A percentile compares a stretch with the other conserved stretches of the same genome.
phyloP scores from a whole-genome alignment of 2,113 vertebrate species.

The Pachyramphus minor region DNA sequence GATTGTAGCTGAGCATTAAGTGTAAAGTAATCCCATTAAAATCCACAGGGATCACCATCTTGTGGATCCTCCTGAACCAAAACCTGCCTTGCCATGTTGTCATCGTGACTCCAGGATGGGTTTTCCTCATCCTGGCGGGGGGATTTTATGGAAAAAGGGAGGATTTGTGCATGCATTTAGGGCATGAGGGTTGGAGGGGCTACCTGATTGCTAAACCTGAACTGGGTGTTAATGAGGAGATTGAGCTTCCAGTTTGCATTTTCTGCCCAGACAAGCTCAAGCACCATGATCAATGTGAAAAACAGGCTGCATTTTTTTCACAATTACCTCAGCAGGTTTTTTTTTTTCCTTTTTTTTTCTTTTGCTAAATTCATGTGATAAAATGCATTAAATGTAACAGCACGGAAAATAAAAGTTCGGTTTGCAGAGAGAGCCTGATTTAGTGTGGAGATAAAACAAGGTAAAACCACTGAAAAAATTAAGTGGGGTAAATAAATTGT shows the following conservation, averaged over 20 bases:
- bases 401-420: conserved; percentile 40
- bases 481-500: not conserved
- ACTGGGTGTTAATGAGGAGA: not conserved
- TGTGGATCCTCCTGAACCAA: not conserved
- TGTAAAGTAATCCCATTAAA: not conserved
- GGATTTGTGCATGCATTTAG: not conserved
- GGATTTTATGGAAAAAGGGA: not conserved
- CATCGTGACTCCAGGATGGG: not conserved
- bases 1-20: not conserved
- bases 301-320: not conserved
- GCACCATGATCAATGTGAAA: not conserved
- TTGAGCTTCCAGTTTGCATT: not conserved
- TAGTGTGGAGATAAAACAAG: conserved; percentile 41
- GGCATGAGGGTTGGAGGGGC: not conserved
- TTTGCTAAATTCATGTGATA: conserved; percentile 19
- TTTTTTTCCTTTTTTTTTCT: not conserved
- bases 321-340: not conserved
- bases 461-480: conserved; percentile 37
- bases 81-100: not conserved
- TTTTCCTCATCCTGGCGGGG: not conserved
- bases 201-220: not conserved
- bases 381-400: conserved; percentile 50
- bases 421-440: not conserved
- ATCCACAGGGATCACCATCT: not conserved
- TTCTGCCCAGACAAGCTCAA: not conserved